Base-by-base conservation (phyloP, 2,113 vertebrate species). In the Cyprinodon brontotheroides region DNA sequence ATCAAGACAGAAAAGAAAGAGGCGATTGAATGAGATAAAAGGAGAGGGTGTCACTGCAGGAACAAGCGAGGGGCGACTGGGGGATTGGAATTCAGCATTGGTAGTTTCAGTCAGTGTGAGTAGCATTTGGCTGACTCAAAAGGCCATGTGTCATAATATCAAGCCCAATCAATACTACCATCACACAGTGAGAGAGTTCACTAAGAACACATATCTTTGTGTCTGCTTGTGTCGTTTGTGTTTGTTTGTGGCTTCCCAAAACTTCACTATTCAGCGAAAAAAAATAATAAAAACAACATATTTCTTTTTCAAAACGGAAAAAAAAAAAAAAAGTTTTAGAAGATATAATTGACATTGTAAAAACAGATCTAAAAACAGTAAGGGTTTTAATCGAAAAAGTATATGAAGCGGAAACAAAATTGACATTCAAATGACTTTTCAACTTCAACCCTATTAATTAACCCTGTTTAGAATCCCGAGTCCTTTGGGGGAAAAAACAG, bases 141-240 rank as follows among this genome's bases (percentile, higher is more conserved):
- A 93, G 92, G 92, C 88, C 91, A 93, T 29, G 82, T 89, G 90
- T 89, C 92, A 90, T 90, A 82, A 88, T 87, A 93, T 91, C 88
- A 87, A 90, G 90, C 79, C 65, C 80, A 84, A 93, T 94, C 89
- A 79, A 93, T 93, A 68, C 63, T 50, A 48, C 69, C 87, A 82
- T 90, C 86, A 85, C 79, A 86, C 86, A 83, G 22, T 61, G 5
- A 61, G 68, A 78, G 77, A 78, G 79, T 85, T 70, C 47, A 80
- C 69, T 3, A 38, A 65, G 47, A 76, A 45, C 10, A 11, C 15
- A 72, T 38, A 11, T 68, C 72, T 66, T 48, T 71, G 38, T 39
- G 37, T 66, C 22, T 70, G 43, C 41, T 63, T 59, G 60, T 40
- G 41, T 68, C 60, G n/a, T 67, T 37, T 78, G 72, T 41, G 5